Percentiles rank a stretch among this genome's conserved stretches.
Conservation (phyloP, 2,888 invertebrate genomes). For the Villa cingulata region DNA sequence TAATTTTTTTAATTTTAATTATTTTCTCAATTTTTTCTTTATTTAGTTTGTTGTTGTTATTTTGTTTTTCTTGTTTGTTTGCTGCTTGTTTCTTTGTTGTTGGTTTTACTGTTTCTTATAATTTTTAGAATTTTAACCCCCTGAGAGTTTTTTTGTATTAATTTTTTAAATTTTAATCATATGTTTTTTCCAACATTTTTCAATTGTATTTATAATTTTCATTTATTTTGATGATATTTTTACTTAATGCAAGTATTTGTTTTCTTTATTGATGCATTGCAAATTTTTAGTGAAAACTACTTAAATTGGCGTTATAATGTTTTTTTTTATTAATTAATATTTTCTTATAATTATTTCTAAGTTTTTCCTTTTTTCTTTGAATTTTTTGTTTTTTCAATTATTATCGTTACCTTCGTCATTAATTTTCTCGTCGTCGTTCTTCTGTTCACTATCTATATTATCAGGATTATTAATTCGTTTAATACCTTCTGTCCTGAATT, state of each 20-base stretch:
- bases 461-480: neutral
- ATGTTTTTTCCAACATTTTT: too few species aligned
- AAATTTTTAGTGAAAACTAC: too few species aligned
- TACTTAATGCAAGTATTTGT: too few species aligned
- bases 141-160: neutral
- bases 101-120: too few species aligned
- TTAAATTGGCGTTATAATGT: too few species aligned
- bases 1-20: too few species aligned
- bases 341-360: neutral
- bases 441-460: neutral
- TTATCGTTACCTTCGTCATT: neutral
- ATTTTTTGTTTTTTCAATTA: too few species aligned
- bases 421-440: neutral
- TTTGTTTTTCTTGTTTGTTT: neutral
- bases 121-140: neutral
- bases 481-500: neutral
- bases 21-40: too few species aligned
- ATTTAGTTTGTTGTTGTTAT: neutral
- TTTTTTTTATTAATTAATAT: neutral
- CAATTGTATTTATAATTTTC: too few species aligned
- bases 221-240: too few species aligned
- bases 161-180: too few species aligned
- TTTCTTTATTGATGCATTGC: too few species aligned
- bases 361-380: neutral
- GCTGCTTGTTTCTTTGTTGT: neutral